These are phyloP conservation scores for Coptodon rendalli DNA, from an alignment of 2,113 vertebrate species.

Conservation along the genomic window DNA sequence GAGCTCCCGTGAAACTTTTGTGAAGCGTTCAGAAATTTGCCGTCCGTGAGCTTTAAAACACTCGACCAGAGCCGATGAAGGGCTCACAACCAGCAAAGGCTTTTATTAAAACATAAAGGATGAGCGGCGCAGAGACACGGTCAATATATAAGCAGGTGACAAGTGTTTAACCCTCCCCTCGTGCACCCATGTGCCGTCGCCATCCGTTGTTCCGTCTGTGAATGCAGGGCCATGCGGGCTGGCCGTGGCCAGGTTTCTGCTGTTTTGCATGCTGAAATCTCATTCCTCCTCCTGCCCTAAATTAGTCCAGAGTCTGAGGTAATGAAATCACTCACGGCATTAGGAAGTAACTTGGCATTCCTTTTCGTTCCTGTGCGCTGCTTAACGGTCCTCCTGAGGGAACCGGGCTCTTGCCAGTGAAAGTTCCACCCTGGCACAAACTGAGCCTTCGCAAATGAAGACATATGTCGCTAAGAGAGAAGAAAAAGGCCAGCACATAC, in stretches of 20 bases:
- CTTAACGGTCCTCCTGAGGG: conserved; percentile 69
- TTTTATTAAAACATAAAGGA: neutral
- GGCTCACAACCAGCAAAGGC: neutral
- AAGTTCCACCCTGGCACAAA: conserved; percentile 72
- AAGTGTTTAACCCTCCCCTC: neutral
- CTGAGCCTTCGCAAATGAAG: conserved; percentile 74
- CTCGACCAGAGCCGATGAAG: neutral
- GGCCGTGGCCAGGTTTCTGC: conserved; percentile 1
- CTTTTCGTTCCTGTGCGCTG: conserved; percentile 68
- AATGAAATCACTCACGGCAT: conserved; percentile 71
- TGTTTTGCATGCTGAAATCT: conserved; percentile 57
- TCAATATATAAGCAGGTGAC: neutral
- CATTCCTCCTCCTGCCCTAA: conserved; percentile 45
- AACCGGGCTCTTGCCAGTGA: conserved; percentile 69
- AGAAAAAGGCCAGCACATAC: conserved; percentile 55
- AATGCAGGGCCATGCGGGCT: neutral
- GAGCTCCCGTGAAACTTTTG: neutral
- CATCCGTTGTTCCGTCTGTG: conserved; percentile 12
- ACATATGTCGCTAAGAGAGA: conserved; percentile 67
- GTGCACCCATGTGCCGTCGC: neutral
- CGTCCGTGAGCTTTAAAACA: accelerated
- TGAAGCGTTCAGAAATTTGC: neutral
- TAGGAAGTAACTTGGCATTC: conserved; percentile 71
- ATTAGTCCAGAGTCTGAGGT: conserved; percentile 66
- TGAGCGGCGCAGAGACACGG: neutral